Evolutionary conservation across 2,113 vertebrate genomes (phyloP), one percentile per base, ranked within the genome.

Genomic region (Syngnathus floridae): DNA sequence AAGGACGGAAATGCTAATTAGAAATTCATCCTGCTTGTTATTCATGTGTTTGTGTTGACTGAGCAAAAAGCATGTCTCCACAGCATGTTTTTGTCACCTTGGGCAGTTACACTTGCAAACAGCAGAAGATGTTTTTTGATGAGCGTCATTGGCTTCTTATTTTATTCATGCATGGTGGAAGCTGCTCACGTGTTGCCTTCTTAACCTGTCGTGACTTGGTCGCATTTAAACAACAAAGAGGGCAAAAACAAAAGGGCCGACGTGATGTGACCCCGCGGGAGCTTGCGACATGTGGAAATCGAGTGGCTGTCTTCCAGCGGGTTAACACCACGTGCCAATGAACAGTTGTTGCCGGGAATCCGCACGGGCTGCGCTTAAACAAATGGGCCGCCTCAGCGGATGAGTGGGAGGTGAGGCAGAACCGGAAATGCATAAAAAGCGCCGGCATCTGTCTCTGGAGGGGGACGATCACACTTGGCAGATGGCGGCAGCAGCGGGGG

Each of bases 401-500:
- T 68, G 76, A 70, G 64, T 1, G 26, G 64, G 76, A 73, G 69
- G 74, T 26, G 57, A 68, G 71, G 62, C 4, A 11, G 57, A 38
- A 64, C 62, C 58, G 70, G 82, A 80, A 84, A 72, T 1, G 17
- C 55, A 43, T 66, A 79, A 79, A 84, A 74, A 1, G 14, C 65
- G 66, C 64, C 54, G 62, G 64, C 43, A 22, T 38, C 2, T 0
- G 41, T 71, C 73, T 80, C 79, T 1, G 1, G 76, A 62, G 66
- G 67, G 41, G 63, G 1, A 6, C 12, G 38, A 51, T 16, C 4
- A 19, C n/a, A 36, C 67, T 60, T 58, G 67, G 81, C 81, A 86
- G 83, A 82, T 85, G 83, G 83, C 48, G 65, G 67, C 57, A 73
- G 67, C 59, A 73, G 49, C 56, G 49, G 65, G 61, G 73, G 74